Percentiles rank a stretch among this genome's conserved stretches.
Evolutionary conservation across 2,888 invertebrate genomes (phyloP).

Genomic region (Microctonus hyperodae): DNA sequence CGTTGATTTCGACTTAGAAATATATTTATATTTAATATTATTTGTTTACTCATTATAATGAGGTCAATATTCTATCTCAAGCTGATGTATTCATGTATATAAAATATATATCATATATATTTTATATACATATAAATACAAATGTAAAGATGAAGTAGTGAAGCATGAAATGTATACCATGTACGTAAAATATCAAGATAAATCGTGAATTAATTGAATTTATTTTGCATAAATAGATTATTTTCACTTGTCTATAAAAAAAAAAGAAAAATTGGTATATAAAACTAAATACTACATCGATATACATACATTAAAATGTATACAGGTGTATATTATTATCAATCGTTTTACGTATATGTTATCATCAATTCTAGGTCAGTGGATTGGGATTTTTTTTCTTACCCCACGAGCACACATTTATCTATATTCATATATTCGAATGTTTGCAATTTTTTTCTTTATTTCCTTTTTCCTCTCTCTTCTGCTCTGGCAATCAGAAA

Average conservation of each 20-base stretch:
- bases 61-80: not conserved
- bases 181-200: not conserved
- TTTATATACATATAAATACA: not conserved
- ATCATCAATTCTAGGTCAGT: conserved; percentile 51
- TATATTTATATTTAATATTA: not conserved
- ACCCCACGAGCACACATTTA: conserved; percentile 21
- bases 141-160: not conserved
- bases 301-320: not conserved
- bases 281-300: not conserved
- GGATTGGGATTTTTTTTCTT: conserved; percentile 54
- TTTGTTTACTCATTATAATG: too few species aligned
- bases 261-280: not conserved
- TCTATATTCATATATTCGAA: conserved; percentile 31
- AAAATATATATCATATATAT: too few species aligned
- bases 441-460: conserved; percentile 38
- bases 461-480: conserved; percentile 28
- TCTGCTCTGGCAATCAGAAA: conserved; percentile 36
- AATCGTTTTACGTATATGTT: not conserved
- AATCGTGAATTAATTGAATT: not conserved
- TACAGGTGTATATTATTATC: too few species aligned
- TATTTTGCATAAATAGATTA: not conserved
- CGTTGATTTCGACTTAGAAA: not conserved
- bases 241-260: not conserved
- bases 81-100: too few species aligned
- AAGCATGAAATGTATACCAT: not conserved